Evolutionary conservation across 2,797 vertebrate genomes (phyloP), one percentile per base, ranked within the genome.

Genomic region (Spondyliosoma cantharus): DNA sequence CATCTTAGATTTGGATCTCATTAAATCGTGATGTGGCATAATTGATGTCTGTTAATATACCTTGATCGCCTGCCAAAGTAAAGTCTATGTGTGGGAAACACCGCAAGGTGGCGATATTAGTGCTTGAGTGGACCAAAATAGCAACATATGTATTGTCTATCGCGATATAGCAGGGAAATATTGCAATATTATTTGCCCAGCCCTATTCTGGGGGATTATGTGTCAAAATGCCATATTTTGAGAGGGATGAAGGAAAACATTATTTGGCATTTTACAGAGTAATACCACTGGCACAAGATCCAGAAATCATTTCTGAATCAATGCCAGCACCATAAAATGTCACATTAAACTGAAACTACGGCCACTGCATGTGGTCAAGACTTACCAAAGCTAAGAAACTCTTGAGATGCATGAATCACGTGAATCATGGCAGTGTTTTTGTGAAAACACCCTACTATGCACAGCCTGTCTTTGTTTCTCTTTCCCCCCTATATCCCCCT

Each of bases 201-300:
- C 32, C 32, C 32, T 37, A 37, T 37, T 46, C 45, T 3, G 14
- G 45, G 45, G 71, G 48, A 24, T 58, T 43, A 64, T 3, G 37
- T 17, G 52, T 58, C 74, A 57, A 25, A 68, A 69, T 65, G 27
- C 42, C 14, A 0, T 29, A 62, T 61, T 81, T 71, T 58, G 5
- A 68, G 32, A 53, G 5, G 50, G 20, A 76, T 57, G 25, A 60
- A 58, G 60, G 37, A 62, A 71, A 78, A 25, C 29, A 29, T 65
- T 78, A n/a, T 61, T 67, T 76, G 64, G 61, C 27, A 63, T 78
- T 78, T 76, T 58, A 37, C 13, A 79, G 71, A 57, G 27, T 32
- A 66, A 57, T 53, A 43, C 49, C 52, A 59, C 42, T 73, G 76
- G 17, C 5, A 12, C 62, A 52, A 46, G 66, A 69, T 58, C 29